These are phyloP conservation scores for Elephas maximus DNA, from an alignment of 2,113 vertebrate genomes.

Conservation along the genomic window DNA sequence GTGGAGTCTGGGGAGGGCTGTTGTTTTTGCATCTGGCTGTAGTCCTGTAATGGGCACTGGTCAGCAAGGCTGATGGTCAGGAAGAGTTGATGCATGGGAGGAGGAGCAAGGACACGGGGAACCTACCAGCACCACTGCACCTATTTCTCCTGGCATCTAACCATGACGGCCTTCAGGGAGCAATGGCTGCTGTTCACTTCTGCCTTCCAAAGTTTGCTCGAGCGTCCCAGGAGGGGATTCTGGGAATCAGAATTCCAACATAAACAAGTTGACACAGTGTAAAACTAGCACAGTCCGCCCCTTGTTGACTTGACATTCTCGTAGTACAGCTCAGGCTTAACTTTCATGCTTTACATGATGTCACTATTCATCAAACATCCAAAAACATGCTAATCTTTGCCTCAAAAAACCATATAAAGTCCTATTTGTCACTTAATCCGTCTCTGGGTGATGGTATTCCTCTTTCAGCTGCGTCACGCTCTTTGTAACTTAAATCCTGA, in stretches of 20 bases:
- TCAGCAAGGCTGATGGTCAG: not conserved
- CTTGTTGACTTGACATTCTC: no score
- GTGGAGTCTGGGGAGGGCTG: not conserved
- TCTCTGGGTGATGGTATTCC: not conserved
- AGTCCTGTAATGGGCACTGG: not conserved
- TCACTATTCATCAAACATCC: not conserved
- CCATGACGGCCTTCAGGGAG: not conserved
- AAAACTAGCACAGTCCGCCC: not conserved
- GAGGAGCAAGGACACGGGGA: not conserved
- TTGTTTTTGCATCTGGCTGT: not conserved
- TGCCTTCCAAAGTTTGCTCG: not conserved
- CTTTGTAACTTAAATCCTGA: slow-evolving; percentile 7
- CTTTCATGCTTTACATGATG: not conserved
- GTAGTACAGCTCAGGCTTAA: not conserved
- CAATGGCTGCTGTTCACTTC: not conserved
- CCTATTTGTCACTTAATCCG: not conserved
- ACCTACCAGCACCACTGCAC: not conserved
- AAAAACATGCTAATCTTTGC: not conserved
- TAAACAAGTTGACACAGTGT: not conserved
- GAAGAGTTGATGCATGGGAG: not conserved
- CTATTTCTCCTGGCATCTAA: not conserved
- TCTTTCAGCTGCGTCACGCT: not conserved
- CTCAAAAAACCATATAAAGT: not conserved
- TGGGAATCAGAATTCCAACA: not conserved
- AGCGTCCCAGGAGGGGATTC: not conserved